Evolutionary conservation across 2,113 vertebrate species (phyloP), one percentile per base, ranked within the genome.

Genomic region (Nyctibius bracteatus): DNA sequence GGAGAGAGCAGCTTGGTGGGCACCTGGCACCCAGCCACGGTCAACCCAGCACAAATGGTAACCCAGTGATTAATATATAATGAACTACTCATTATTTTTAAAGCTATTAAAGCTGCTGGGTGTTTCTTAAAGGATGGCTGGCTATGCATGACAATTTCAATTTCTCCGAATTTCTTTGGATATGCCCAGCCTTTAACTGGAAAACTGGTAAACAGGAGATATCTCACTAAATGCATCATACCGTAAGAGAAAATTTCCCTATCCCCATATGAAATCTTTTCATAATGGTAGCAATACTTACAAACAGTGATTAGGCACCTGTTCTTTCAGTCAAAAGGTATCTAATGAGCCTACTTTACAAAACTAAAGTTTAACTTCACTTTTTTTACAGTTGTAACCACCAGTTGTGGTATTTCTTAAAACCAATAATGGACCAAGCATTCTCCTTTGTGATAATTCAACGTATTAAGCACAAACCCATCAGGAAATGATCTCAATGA

Each of bases 401-500:
- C 14, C 41, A 81, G 21, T 70, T 90, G 43, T 28, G 63, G 65
- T 75, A 79, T 96, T 97, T 89, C 94, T 75, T 91, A 86, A 96
- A 97, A 86, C 27, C 23, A 43, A 66, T 88, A 91, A 84, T 7
- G 31, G 86, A 81, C 35, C 4, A 19, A 91, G 51, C 74, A 58
- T 81, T 94, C 84, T 59, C 33, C 57, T 86, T 93, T 80, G 75
- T 88, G 88, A 94, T 86, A 96, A 96, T 90, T 96, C 97, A 94
- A 94, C 79, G 83, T 93, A 97, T 96, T 95, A 97, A 97, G 72
- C 67, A 94, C 77, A 94, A 95, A 72, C 58, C 79, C 83, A 93
- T 93, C 87, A 93, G 92, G 86, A 95, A 97, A 97, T 88, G 46
- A 93, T 81, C 83, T 90, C 93, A 80, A 49, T 74, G 88, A 96